Percentiles rank a stretch among this genome's conserved stretches.
These are phyloP conservation scores for Pangasius macronema DNA, from an alignment of 2,797 vertebrate species.

Conservation along the genomic window DNA sequence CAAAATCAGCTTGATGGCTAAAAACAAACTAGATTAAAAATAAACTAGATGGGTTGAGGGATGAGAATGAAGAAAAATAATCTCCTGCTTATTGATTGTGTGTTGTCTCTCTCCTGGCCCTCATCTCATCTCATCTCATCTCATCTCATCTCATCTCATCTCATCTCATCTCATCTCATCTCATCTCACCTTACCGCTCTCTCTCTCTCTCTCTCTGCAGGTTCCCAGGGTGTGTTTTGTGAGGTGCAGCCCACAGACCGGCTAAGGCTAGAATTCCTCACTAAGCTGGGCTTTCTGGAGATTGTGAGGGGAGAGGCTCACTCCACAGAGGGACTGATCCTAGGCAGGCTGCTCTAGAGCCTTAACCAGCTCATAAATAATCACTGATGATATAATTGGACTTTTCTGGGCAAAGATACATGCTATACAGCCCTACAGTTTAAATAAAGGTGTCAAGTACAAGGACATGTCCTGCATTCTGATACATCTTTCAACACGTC, in stretches of 20 bases:
- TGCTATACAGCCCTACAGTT: neutral
- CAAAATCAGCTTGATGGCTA: neutral
- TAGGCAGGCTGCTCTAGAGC: constrained; percentile 80
- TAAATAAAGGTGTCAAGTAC: neutral
- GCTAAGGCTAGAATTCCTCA: constrained; percentile 80
- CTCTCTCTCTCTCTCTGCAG: constrained; percentile 57
- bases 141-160: too few relatives aligned
- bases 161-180: neutral
- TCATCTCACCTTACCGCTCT: neutral
- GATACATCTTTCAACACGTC: neutral
- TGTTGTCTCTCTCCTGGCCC: neutral
- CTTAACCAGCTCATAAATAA: constrained; percentile 40
- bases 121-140: neutral
- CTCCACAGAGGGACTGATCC: constrained; percentile 71
- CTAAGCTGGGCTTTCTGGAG: constrained; percentile 84
- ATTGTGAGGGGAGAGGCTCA: constrained; percentile 78
- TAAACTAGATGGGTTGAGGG: neutral
- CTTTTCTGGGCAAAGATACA: constrained; percentile 3
- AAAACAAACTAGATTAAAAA: neutral
- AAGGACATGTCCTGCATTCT: neutral
- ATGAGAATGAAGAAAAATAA: neutral
- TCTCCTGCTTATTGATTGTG: neutral
- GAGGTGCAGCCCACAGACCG: constrained; percentile 78
- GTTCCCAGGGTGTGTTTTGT: constrained; percentile 85
- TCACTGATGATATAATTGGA: neutral